Evolutionary conservation across 2,888 invertebrate genomes (phyloP), one percentile per base, ranked within the genome.

Genomic region (Tridacna gigas): DNA sequence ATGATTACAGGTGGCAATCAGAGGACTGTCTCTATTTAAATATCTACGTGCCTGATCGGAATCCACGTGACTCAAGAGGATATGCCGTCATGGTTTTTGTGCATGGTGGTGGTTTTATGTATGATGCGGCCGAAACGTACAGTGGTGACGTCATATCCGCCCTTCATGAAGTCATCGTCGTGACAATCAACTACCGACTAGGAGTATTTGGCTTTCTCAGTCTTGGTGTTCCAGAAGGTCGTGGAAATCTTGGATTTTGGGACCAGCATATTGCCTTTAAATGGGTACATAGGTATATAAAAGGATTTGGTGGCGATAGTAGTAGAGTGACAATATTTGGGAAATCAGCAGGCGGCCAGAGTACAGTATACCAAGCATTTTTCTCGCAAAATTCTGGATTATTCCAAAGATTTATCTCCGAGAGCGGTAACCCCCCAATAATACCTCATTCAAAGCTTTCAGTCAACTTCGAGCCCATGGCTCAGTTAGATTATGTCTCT

Each of bases 21-120:
- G 67, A 67, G n/a, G 67, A 67, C 28, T 67, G 67, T n/a, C 25
- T 67, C 20, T 67, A 28, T 67, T 37, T 67, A 37, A 67, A 67
- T 37, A n/a, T 67, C 28, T 67, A 67, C 37, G 67, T 37, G 37
- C 67, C 67, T 1, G 22, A n/a, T 67, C 15, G 13, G 11, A 67
- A 67, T 37, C 11, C n/a, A 1, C 0, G 15, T 67, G 45, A 26
- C 4, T 37, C 18, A 3, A 0, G 37, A 28, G 45, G 67, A 28
- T 37, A 7, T 12, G 37, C 67, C 18, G 67, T 67, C 20, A 67
- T 67, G 67, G 45, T 67, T 22, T 67, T 12, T 12, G 15, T 67
- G 37, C 45, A 67, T n/a, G 67, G 67, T 7, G 67, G 67, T 37
- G 7, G 67, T 15, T 67, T 67, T 67, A 37, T 67, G 28, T 26